These are phyloP conservation scores for Dermatemys mawii DNA, from an alignment of 2,113 vertebrate species.

Conservation along the genomic window DNA sequence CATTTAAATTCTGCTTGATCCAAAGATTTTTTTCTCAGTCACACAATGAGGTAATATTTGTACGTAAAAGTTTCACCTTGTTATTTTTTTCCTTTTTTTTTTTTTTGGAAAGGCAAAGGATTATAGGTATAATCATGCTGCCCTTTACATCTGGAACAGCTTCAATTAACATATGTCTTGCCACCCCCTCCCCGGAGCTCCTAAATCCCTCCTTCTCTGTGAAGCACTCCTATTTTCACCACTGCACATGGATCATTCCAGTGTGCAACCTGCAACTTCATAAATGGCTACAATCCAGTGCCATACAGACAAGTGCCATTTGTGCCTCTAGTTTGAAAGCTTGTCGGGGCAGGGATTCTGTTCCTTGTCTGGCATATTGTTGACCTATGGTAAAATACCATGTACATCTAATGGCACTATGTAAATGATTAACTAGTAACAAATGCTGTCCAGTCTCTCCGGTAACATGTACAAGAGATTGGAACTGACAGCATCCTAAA, in stretches of 20 bases:
- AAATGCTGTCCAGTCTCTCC: slow-evolving; percentile 13
- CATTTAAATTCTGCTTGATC: slow-evolving; percentile 87
- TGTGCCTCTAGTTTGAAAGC: neutral
- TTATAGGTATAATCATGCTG: slow-evolving; percentile 45
- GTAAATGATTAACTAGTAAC: neutral
- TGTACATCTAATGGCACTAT: neutral
- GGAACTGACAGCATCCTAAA: neutral
- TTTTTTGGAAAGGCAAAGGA: slow-evolving; percentile 79
- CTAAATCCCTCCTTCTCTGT: neutral
- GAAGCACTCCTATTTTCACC: neutral
- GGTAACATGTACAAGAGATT: neutral
- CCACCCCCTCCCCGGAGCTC: neutral
- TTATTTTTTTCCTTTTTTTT: slow-evolving; percentile 77
- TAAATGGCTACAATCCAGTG: rapidly evolving
- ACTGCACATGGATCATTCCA: neutral
- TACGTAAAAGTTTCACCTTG: slow-evolving; percentile 89
- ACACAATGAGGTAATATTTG: slow-evolving; percentile 99
- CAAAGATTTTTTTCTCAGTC: slow-evolving; percentile 88
- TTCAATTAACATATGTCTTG: neutral
- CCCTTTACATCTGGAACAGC: slow-evolving; percentile 13
- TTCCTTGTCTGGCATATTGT: neutral
- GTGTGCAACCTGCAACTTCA: neutral
- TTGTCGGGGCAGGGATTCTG: neutral
- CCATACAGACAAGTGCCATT: neutral
- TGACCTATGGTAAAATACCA: neutral